A percentile compares a stretch with the other conserved stretches of the same genome.
Evolutionary conservation across 2,113 vertebrate species (phyloP).

Genomic region (Nestor notabilis): DNA sequence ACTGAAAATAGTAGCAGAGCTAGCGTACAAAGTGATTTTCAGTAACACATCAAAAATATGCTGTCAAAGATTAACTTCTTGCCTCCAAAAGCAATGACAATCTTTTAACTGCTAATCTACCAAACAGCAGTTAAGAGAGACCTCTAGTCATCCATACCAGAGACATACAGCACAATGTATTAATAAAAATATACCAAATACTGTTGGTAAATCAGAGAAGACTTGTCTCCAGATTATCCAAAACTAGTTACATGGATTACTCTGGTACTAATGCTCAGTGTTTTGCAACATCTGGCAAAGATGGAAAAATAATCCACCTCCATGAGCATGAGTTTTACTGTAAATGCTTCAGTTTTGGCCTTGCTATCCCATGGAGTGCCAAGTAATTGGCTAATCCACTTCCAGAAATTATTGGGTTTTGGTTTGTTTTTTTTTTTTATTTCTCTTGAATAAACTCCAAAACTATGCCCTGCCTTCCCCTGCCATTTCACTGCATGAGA

Average conservation of each 20-base stretch:
- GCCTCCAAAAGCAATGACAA: background rate
- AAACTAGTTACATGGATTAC: background rate
- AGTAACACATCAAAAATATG: background rate
- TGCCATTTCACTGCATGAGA: background rate
- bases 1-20: background rate
- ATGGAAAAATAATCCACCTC: background rate
- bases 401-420: background rate
- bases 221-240: background rate
- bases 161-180: background rate
- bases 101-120: background rate
- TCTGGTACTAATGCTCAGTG: background rate
- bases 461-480: background rate
- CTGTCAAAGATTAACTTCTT: background rate
- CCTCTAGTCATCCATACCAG: background rate
- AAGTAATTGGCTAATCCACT: background rate
- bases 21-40: background rate
- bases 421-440: background rate
- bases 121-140: background rate
- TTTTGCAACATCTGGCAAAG: background rate
- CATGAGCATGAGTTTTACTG: background rate
- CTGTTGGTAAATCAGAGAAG: background rate
- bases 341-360: background rate
- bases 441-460: background rate
- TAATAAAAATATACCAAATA: background rate
- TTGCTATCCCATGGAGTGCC: fast-evolving